Evolutionary conservation across 2,888 invertebrate species (phyloP).

Genomic region (Platycheirus rosarum): DNA sequence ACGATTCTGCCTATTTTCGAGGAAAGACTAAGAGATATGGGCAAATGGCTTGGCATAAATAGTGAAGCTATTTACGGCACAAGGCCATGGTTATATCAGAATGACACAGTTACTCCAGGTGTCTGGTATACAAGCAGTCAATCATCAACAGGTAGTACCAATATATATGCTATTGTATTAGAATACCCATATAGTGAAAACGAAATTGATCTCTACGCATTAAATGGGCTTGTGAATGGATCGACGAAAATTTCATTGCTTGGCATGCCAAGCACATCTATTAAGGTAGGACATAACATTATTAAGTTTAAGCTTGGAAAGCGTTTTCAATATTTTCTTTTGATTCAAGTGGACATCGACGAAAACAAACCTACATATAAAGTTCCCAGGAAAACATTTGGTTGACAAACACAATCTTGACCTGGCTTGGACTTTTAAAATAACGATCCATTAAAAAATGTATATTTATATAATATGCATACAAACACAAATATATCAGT

Average conservation of each 20-base stretch:
- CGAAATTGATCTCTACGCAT: constrained; percentile 83
- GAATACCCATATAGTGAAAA: constrained; percentile 87
- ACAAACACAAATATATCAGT: no score
- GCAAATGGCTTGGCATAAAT: constrained; percentile 91
- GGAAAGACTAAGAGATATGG: constrained; percentile 90
- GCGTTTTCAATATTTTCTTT: constrained; percentile 75
- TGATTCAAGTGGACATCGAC: constrained; percentile 78
- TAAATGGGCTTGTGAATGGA: constrained; percentile 78
- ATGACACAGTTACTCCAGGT: constrained; percentile 87
- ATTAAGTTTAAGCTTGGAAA: no score
- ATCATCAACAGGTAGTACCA: constrained; percentile 76
- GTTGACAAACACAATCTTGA: constrained; percentile 79
- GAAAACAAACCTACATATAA: constrained; percentile 77
- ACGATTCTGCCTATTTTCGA: constrained; percentile 93
- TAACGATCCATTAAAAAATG: no score
- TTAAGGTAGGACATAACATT: constrained; percentile 76
- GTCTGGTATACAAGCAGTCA: constrained; percentile 89
- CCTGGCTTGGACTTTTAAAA: constrained; percentile 81
- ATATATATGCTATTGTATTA: constrained; percentile 87
- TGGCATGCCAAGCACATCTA: constrained; percentile 82
- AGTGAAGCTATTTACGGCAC: constrained; percentile 93
- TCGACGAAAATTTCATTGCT: constrained; percentile 83
- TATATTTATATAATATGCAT: no score
- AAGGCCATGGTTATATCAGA: constrained; percentile 91
- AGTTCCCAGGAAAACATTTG: constrained; percentile 80